phyloP scores from a whole-genome alignment of 2,888 invertebrate genomes.

The Parnassius mnemosyne region DNA sequence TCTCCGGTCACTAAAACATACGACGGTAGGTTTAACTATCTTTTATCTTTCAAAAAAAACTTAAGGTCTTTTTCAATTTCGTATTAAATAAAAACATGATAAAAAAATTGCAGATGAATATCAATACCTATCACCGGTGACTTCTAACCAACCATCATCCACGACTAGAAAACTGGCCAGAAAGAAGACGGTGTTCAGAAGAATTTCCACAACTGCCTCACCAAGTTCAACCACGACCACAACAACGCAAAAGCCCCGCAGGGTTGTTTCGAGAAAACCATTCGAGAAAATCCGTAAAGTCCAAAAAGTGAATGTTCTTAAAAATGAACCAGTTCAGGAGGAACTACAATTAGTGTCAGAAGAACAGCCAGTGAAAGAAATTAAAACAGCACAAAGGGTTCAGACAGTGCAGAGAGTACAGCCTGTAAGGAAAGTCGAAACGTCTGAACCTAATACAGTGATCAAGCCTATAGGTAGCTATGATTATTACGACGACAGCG shows the following conservation, averaged over 20 bases:
- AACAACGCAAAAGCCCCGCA: slow-evolving; percentile 30
- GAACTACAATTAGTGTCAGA: slow-evolving; percentile 5
- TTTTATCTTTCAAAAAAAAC: neutral
- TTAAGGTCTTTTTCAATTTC: neutral
- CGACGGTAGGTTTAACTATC: slow-evolving; percentile 57
- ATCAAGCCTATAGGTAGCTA: slow-evolving; percentile 75
- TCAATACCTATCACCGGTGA: slow-evolving; percentile 65
- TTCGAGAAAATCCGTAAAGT: slow-evolving; percentile 49
- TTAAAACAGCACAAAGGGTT: slow-evolving; percentile 16
- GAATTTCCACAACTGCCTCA: slow-evolving; percentile 29
- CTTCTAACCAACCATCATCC: slow-evolving; percentile 53
- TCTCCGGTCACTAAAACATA: slow-evolving; percentile 71
- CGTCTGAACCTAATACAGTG: slow-evolving; percentile 44
- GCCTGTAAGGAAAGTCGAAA: slow-evolving; percentile 37
- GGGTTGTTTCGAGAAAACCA: slow-evolving; percentile 47
- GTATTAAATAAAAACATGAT: neutral
- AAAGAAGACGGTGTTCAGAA: slow-evolving; percentile 50
- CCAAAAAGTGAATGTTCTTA: slow-evolving; percentile 22
- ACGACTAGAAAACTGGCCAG: slow-evolving; percentile 48
- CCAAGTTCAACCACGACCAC: slow-evolving; percentile 30
- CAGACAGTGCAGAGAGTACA: slow-evolving; percentile 19
- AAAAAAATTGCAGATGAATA: slow-evolving; percentile 58
- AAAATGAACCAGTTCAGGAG: slow-evolving; percentile 4
- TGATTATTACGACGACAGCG: slow-evolving; percentile 86
- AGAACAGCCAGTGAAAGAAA: slow-evolving; percentile 10